Base-by-base conservation (phyloP, 2,888 invertebrate species). In the Diaphora mendica region DNA sequence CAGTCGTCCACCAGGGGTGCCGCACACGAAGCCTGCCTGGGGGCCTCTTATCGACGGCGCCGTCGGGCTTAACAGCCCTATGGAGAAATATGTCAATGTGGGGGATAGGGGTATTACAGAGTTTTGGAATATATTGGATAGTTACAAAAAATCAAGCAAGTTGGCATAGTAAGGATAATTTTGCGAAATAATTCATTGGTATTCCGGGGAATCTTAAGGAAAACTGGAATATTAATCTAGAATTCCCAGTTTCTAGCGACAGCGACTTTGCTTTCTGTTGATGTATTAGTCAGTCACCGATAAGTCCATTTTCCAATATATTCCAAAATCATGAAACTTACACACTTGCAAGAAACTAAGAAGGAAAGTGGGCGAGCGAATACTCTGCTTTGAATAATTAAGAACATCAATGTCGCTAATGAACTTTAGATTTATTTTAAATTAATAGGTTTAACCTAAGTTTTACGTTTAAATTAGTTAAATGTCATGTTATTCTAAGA, bases 1-100 rank as follows among this genome's bases (percentile, higher is more conserved):
- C 51, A 97, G 89, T 8, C 97, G 91, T 9, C 96, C 96, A 5
- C 95, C 94, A 23, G 96, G 95, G 0, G 96, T 95, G 23, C 95
- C 95, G 0, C 93, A 93, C 73, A 95, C 96, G 89, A 96, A 95
- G 77, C 95, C 93, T 0, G 95, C 95, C 77, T 95, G 94, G 26
- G 95, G 95, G 7, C 94, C 95, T 33, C 95, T 91, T 73, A 94
- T 83, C n/a, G 91, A 86, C 51, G 89, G 90, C 74, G 89, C 87
- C 64, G 90, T 89, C 77, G 95, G 95, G 89, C 94, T 95, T 74
- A 96, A 90, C 82, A 96, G 88, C 90, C 96, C 96, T 96, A 93
- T 75, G 89, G 88, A 88, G 82, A 80, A 55, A 87, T 73, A 86
- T 73, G 77, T 82, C 76, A 82, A 78, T 81, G 81, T 78, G 83